Conservation (phyloP, 2,888 invertebrate species). For the Lamellibrachia satsuma region DNA sequence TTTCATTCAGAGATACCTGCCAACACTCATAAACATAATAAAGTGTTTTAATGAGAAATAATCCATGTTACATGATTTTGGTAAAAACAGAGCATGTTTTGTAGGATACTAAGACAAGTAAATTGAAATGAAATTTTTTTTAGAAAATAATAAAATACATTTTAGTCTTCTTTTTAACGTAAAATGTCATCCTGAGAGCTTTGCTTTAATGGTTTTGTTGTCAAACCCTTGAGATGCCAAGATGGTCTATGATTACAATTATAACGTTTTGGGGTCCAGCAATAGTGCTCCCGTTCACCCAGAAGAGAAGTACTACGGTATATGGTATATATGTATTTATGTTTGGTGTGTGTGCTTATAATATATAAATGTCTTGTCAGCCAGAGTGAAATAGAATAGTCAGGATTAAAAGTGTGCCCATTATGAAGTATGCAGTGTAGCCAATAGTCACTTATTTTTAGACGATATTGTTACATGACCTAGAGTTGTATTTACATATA, state of each 20-base stretch:
- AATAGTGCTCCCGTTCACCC: neutral
- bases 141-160: neutral
- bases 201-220: neutral
- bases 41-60: neutral
- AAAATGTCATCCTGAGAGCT: neutral
- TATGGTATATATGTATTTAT: neutral
- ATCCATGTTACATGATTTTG: neutral
- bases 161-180: neutral
- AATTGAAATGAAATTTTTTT: neutral
- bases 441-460: neutral
- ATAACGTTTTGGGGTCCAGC: neutral
- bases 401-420: neutral
- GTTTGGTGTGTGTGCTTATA: neutral
- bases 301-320: too few relatives aligned
- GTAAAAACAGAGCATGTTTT: neutral
- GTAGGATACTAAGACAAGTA: neutral
- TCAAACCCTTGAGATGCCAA: neutral
- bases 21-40: too few relatives aligned
- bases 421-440: neutral
- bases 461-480: neutral
- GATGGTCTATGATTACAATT: neutral
- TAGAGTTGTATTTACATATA: slow-evolving; percentile 3
- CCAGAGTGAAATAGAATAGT: neutral
- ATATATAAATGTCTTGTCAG: neutral
- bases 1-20: neutral